Evolutionary conservation across 2,888 invertebrate species (phyloP), one percentile per base, ranked within the genome.

Genomic region (Tiliacea citrago): DNA sequence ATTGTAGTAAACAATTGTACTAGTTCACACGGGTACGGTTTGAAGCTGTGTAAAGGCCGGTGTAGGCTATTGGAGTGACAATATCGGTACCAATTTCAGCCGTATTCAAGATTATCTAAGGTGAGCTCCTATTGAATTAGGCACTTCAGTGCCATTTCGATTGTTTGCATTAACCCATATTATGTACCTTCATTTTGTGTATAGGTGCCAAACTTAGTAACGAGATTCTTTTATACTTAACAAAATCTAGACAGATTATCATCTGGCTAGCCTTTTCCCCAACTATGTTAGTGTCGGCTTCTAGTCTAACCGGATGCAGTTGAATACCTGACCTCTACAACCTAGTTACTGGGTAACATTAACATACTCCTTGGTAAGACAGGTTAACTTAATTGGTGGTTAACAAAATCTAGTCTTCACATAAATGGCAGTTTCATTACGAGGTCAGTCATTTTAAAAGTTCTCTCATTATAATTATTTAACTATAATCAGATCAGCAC

Each of bases 11-110:
- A 53, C 77, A 53, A 60, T 77, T 29, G 21, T 12, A 18, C 39
- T 24, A 29, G n/a, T 42, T 29, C 47, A 75, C 24, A 29, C 16
- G 63, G 29, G 39, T 53, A 18, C 8, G 8, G 47, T 60, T 77
- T 51, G 21, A 21, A 29, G 13, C 60, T 3, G 0, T 42, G 4
- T 42, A 42, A 49, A 35, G 29, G 45, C 24, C 9, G 7, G n/a
- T 13, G n/a, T 13, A 35, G 13, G 21, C 24, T 47, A 21, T 21
- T 63, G 35, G 0, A 29, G 18, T n/a, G 39, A 1, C 39, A 61
- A 70, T 70, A 55, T 29, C 12, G 21, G n/a, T 29, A 61, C 4
- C 29, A 39, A 55, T 53, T 60, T 35, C 47, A 47, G n/a, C n/a
- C 42, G 7, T 57, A 57, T 55, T 18, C 42, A 18, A 49, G n/a